Evolutionary conservation across 2,888 invertebrate species (phyloP).

Genomic region (Drosophila austrosaltans): DNA sequence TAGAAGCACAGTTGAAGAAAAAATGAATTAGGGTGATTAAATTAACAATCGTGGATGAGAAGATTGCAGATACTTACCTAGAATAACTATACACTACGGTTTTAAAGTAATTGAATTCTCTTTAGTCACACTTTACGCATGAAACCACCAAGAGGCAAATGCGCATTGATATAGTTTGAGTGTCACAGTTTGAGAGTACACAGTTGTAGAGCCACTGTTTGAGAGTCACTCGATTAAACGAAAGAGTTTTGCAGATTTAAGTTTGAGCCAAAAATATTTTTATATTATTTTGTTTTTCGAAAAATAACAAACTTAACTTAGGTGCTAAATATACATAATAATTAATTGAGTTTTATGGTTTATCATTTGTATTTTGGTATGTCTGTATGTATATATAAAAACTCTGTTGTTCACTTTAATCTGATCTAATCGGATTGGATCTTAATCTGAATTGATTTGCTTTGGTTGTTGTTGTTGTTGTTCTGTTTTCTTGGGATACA

Average conservation of each 20-base stretch:
- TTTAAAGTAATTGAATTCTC: neutral
- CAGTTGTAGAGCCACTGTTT: constrained; percentile 18
- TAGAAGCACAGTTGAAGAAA: neutral
- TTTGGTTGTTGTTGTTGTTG: neutral
- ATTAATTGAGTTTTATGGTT: constrained; percentile 49
- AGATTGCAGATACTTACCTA: no score
- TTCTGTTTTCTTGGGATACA: constrained; percentile 33
- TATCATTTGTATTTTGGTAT: neutral
- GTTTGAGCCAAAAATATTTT: constrained; percentile 73
- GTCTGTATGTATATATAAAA: constrained; percentile 54
- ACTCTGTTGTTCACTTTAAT: constrained; percentile 50
- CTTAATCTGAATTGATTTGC: neutral
- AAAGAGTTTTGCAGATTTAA: constrained; percentile 14
- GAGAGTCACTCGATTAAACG: neutral
- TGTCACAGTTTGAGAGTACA: neutral
- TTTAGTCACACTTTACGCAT: no score
- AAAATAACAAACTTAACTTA: constrained; percentile 76
- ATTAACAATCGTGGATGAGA: no score
- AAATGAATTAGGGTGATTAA: no score
- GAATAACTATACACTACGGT: neutral
- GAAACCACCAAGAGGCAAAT: no score
- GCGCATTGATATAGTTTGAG: neutral
- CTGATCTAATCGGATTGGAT: neutral
- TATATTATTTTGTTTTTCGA: constrained; percentile 65
- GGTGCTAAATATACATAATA: constrained; percentile 62